Conservation (phyloP, 2,797 vertebrate species). For the Pipistrellus pipistrellus region DNA sequence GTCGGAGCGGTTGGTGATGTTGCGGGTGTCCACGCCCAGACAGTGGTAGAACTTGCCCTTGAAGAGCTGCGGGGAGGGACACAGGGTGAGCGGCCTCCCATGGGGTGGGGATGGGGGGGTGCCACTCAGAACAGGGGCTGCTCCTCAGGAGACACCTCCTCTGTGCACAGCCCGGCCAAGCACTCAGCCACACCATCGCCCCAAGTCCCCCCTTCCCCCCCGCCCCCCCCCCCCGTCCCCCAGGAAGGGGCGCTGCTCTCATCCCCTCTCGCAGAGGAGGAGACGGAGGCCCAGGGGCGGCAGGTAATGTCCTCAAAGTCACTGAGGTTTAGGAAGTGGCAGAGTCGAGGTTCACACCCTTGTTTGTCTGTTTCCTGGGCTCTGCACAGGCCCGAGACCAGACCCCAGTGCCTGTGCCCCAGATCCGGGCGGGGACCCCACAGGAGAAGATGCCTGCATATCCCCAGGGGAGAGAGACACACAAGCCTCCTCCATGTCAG, state of each 20-base stretch:
- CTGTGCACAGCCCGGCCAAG: neutral
- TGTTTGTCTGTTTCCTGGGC: neutral
- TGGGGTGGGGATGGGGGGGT: no score
- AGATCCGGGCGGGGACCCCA: neutral
- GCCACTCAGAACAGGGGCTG: neutral
- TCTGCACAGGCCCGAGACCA: neutral
- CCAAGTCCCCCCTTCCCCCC: neutral
- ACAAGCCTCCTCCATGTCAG: neutral
- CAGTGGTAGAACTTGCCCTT: slow-evolving; percentile 99
- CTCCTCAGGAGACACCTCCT: neutral
- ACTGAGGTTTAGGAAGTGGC: neutral
- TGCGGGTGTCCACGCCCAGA: slow-evolving; percentile 95
- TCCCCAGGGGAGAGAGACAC: neutral
- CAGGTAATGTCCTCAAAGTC: neutral
- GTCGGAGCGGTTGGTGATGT: slow-evolving; percentile 98
- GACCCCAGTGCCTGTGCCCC: neutral
- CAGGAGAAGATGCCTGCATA: neutral
- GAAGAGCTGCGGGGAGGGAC: slow-evolving; percentile 91
- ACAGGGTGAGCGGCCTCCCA: neutral
- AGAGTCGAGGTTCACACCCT: neutral
- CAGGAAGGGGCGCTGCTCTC: neutral
- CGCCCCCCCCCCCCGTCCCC: no score
- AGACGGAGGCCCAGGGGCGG: neutral
- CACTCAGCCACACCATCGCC: neutral
- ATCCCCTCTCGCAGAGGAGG: neutral